Percentiles rank a stretch among this genome's conserved stretches.
These are phyloP conservation scores for Gallinago stenura DNA, from an alignment of 2,797 vertebrate species.

Conservation along the genomic window DNA sequence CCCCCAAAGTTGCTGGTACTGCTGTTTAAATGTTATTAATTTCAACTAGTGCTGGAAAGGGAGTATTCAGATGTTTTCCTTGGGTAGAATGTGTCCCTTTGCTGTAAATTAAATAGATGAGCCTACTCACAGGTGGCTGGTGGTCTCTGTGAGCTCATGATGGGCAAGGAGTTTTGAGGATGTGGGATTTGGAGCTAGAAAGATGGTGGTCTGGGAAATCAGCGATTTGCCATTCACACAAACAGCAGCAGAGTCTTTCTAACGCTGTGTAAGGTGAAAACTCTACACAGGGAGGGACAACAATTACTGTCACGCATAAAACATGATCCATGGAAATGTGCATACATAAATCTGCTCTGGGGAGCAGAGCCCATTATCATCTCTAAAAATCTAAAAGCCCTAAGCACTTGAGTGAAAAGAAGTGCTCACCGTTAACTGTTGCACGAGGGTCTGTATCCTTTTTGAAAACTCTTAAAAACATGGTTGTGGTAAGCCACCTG, in stretches of 20 bases:
- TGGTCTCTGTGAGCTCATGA: neutral
- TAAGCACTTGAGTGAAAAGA: neutral
- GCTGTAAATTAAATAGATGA: neutral
- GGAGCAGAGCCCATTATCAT: neutral
- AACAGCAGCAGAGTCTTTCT: neutral
- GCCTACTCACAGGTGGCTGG: neutral
- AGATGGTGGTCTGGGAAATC: neutral
- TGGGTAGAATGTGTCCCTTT: neutral
- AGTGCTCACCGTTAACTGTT: neutral
- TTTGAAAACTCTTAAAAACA: neutral
- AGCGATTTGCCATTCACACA: neutral
- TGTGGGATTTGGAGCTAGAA: neutral
- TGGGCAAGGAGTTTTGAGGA: neutral
- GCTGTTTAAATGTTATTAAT: neutral
- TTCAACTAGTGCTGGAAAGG: neutral
- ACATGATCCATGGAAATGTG: neutral
- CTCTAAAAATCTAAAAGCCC: neutral
- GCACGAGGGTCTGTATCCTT: neutral
- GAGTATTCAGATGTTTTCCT: neutral
- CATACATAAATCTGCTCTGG: neutral
- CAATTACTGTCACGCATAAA: neutral
- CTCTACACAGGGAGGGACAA: neutral
- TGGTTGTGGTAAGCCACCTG: fast-evolving
- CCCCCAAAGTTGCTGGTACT: neutral
- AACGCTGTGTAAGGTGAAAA: neutral